These are phyloP conservation scores for Atta texana DNA, from an alignment of 1,140 invertebrate genomes.

Conservation along the genomic window DNA sequence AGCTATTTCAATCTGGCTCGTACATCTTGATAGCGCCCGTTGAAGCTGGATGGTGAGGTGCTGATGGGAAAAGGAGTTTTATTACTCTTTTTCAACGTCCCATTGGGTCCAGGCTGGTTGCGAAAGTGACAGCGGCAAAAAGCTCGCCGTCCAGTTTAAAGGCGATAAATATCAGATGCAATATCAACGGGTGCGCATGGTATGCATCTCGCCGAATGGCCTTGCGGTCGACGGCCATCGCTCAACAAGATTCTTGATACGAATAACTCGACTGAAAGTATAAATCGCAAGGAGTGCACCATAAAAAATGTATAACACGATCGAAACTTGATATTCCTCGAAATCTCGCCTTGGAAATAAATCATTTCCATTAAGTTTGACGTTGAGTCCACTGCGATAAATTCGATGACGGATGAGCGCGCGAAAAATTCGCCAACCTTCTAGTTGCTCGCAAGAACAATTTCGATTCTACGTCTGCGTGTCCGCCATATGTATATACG, in stretches of 20 bases:
- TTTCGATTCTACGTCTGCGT: conserved; percentile 6
- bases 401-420: conserved; percentile 29
- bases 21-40: conserved; percentile 36
- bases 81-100: conserved; percentile 28
- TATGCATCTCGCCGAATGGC: conserved; percentile 37
- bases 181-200: conserved; percentile 58
- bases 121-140: conserved; percentile 68
- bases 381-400: conserved; percentile 14
- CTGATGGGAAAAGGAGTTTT: conserved; percentile 39
- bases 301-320: conserved; percentile 30
- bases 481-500: not conserved
- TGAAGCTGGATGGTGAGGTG: conserved; percentile 26
- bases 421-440: conserved; percentile 22
- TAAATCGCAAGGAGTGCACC: conserved; percentile 10
- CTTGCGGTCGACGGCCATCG: conserved; percentile 51
- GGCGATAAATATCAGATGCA: conserved; percentile 70
- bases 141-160: conserved; percentile 62
- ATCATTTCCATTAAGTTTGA: conserved; percentile 31
- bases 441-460: conserved; percentile 3
- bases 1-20: conserved; percentile 4
- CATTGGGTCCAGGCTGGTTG: conserved; percentile 13
- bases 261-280: conserved; percentile 37
- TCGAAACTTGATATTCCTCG: conserved; percentile 39
- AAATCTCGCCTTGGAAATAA: conserved; percentile 14
- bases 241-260: conserved; percentile 61